These are phyloP conservation scores for Ondatra zibethicus DNA, from an alignment of 2,113 vertebrate genomes.

Conservation along the genomic window DNA sequence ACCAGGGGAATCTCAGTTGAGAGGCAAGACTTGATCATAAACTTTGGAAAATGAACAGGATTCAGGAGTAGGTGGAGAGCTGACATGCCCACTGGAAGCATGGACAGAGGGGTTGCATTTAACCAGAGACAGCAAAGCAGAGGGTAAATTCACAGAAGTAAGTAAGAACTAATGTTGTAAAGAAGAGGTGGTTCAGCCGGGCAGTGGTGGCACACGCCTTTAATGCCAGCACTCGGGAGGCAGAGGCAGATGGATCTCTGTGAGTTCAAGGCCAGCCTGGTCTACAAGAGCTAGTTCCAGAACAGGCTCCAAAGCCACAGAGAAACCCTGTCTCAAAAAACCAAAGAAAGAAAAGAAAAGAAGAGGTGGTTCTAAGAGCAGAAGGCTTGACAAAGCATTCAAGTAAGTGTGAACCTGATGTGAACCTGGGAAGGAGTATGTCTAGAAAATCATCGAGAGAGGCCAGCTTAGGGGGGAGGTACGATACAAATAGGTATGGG, in stretches of 20 bases:
- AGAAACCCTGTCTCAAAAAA: too few relatives aligned
- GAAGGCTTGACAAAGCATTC: not conserved
- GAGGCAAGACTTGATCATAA: not conserved
- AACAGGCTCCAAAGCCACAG: too few relatives aligned
- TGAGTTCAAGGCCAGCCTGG: too few relatives aligned
- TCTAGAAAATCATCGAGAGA: not conserved
- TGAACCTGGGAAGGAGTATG: not conserved
- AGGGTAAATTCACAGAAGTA: not conserved
- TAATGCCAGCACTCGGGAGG: too few relatives aligned
- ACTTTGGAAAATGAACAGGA: not conserved
- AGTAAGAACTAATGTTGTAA: not conserved
- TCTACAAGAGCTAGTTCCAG: too few relatives aligned
- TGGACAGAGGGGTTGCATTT: not conserved
- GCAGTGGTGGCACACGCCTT: too few relatives aligned
- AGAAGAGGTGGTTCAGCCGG: not conserved
- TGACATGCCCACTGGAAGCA: not conserved
- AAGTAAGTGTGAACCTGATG: not conserved
- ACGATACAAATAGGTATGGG: not conserved
- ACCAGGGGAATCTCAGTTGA: not conserved
- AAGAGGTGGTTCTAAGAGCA: not conserved
- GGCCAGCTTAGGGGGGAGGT: not conserved
- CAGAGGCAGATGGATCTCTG: too few relatives aligned
- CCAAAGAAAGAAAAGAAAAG: too few relatives aligned
- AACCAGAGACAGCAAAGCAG: not conserved
- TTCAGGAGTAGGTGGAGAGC: not conserved